These are phyloP conservation scores for Discoglossus pictus DNA, from an alignment of 2,797 vertebrate genomes.

Conservation along the genomic window DNA sequence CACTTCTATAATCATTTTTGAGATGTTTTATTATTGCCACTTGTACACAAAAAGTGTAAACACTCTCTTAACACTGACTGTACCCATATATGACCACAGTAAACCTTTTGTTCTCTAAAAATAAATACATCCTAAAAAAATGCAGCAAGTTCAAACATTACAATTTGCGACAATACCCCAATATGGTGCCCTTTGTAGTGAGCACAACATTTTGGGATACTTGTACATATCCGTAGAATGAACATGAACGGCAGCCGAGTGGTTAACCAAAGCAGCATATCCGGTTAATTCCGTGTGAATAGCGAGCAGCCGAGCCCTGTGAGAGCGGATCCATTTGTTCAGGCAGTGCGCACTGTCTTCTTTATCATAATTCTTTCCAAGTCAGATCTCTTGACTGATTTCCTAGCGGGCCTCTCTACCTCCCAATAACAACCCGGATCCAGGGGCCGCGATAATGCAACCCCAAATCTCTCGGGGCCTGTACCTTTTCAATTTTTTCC, in stretches of 20 bases:
- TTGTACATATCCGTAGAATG: too few relatives aligned
- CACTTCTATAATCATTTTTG: too few relatives aligned
- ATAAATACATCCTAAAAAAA: too few relatives aligned
- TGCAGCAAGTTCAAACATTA: too few relatives aligned
- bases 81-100: too few relatives aligned
- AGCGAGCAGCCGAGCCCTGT: constrained; percentile 89
- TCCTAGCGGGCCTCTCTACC: constrained; percentile 83
- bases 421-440: constrained; percentile 89
- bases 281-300: constrained; percentile 96
- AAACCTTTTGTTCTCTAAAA: too few relatives aligned
- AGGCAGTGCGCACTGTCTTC: constrained; percentile 90
- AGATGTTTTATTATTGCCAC: too few relatives aligned
- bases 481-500: constrained; percentile 57
- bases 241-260: constrained; percentile 1
- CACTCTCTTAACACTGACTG: too few relatives aligned
- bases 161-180: too few relatives aligned
- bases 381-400: constrained; percentile 90
- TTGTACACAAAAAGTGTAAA: too few relatives aligned
- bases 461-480: constrained; percentile 86
- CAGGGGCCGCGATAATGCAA: constrained; percentile 86
- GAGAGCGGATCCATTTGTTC: constrained; percentile 90
- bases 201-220: too few relatives aligned
- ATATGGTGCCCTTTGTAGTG: too few relatives aligned
- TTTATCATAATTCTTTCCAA: constrained; percentile 98
- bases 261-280: constrained; percentile 58